Base-by-base conservation (phyloP, 2,113 vertebrate species). In the Rhea americana region DNA sequence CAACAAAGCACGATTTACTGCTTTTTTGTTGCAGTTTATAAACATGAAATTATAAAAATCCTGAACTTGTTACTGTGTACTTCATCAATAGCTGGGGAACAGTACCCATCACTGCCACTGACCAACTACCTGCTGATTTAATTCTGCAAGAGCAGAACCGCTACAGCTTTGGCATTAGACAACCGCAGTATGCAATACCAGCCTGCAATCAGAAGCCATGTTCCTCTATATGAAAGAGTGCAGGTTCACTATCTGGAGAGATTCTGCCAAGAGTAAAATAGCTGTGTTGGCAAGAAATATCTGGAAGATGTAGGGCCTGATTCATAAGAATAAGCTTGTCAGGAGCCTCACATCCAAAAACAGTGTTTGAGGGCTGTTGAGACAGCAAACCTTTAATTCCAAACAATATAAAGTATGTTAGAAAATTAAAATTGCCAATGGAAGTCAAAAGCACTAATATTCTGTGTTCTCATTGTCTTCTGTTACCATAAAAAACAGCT, bases 171-270 rank as follows among this genome's bases (percentile, higher is more conserved):
- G 39, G 63, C 41, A 66, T 35, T 5, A 24, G 26, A 41, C 26
- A 51, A 30, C 0, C 0, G 39, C 47, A 65, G 32, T 3, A 45
- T 0, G 0, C 35, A 45, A 22, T 7, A 21, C 8, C 18, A 82
- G 56, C 26, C 61, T 62, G 35, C 45, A 26, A 30, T 4, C 47
- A 43, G 37, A 39, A 51, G 37, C 13, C 72, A 3, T 0, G 0
- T 2, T 67, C 41, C 66, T 18, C 45, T 45, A 37, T 17, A 26
- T 1, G 18, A 43, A 56, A 48, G 1, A 2, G 41, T 20, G 41
- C 41, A 43, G 41, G 22, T 1, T 26, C n/a, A 59, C 35, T 35
- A 35, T 35, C 35, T 35, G 30, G 12, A 76, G 22, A 58, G 22
- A 58, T n/a, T 59, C 53, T 53, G 79, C 67, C 37, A 18, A 17